phyloP scores from a whole-genome alignment of 2,113 vertebrate genomes.

The Silurus asotus region DNA sequence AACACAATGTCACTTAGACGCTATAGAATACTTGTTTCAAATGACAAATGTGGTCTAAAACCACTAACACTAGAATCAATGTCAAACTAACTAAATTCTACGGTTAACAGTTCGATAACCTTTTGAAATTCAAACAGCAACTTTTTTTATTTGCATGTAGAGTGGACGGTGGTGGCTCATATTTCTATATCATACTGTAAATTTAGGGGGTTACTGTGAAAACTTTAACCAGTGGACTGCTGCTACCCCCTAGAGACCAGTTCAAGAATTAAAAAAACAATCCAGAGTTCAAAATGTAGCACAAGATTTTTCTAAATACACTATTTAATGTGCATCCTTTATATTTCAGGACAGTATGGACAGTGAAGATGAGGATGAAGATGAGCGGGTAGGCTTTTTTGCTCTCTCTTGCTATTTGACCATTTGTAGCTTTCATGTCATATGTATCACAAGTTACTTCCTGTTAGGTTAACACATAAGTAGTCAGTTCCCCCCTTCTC shows the following conservation, averaged over 20 bases:
- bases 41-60: neutral
- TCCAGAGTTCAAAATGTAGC: neutral
- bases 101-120: neutral
- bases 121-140: too few relatives aligned
- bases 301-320: neutral
- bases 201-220: neutral
- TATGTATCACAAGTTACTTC: neutral
- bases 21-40: neutral
- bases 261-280: neutral
- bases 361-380: conserved; percentile 88
- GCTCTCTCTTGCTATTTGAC: conserved; percentile 6
- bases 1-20: too few relatives aligned
- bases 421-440: neutral
- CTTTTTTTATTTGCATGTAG: neutral
- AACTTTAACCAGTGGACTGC: neutral
- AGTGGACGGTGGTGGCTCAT: neutral
- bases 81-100: neutral
- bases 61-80: neutral
- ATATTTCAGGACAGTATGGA: conserved; percentile 82
- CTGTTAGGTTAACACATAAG: neutral
- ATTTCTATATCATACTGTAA: neutral
- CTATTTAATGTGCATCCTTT: neutral
- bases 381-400: conserved; percentile 81
- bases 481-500: neutral
- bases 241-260: neutral